Evolutionary conservation across 2,113 vertebrate species (phyloP).

Genomic region (Platycercus adscitus): DNA sequence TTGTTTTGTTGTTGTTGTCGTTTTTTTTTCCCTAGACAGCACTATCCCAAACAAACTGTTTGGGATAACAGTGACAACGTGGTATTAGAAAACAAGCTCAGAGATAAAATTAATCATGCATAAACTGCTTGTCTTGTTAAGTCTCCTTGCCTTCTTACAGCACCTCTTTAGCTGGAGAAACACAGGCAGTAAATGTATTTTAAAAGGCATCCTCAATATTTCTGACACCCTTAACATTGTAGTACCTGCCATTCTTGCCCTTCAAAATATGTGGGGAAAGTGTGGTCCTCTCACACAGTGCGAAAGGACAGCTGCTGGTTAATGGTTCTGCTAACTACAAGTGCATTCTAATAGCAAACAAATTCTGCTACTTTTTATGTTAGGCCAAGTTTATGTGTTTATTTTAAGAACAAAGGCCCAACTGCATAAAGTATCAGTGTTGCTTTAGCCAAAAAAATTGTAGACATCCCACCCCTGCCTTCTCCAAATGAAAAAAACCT

Average conservation of each 20-base stretch:
- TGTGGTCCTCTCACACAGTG: background rate
- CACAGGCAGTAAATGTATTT: slow-evolving; percentile 15
- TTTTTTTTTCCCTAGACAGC: background rate
- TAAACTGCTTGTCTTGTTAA: background rate
- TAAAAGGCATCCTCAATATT: slow-evolving; percentile 31
- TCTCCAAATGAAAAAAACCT: background rate
- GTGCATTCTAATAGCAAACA: slow-evolving; percentile 19
- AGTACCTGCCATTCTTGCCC: slow-evolving; percentile 42
- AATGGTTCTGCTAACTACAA: slow-evolving; percentile 26
- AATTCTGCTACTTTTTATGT: slow-evolving; percentile 25
- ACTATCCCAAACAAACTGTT: background rate
- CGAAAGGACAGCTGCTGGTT: slow-evolving; percentile 34
- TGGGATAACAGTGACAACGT: background rate
- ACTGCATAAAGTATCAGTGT: background rate
- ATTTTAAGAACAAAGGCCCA: slow-evolving; percentile 57
- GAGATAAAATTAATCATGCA: background rate
- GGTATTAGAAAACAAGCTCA: background rate
- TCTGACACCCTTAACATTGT: background rate
- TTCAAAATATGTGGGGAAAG: slow-evolving; percentile 28
- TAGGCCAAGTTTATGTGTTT: slow-evolving; percentile 47
- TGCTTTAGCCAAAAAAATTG: background rate
- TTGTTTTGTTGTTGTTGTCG: background rate
- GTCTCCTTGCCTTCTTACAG: background rate
- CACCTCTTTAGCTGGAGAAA: background rate
- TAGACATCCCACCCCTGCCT: background rate